These are phyloP conservation scores for Tachina grossa DNA, from an alignment of 2,888 invertebrate genomes.

Conservation along the genomic window DNA sequence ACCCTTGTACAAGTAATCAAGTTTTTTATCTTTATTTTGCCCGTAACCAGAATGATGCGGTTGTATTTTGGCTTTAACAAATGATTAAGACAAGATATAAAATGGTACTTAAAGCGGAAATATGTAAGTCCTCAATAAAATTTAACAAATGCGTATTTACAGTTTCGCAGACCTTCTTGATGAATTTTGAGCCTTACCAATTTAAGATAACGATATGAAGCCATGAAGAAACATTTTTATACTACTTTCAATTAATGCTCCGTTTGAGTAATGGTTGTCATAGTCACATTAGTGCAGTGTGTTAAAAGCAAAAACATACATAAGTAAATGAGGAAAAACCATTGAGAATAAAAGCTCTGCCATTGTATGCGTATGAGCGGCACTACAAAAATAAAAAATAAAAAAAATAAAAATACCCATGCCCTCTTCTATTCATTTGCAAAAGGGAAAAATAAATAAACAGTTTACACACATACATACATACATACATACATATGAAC, in stretches of 20 bases:
- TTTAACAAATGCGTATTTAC: neutral
- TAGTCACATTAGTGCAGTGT: neutral
- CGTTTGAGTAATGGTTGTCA: neutral
- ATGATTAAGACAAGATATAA: neutral
- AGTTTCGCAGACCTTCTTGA: neutral
- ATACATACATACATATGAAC: neutral
- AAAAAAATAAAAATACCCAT: neutral
- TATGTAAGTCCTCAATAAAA: neutral
- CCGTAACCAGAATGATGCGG: neutral
- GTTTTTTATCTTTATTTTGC: neutral
- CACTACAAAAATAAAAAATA: no score
- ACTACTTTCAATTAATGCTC: conserved; percentile 11
- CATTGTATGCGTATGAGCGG: neutral
- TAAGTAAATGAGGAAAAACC: neutral
- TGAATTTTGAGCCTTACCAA: neutral
- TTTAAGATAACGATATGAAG: conserved; percentile 9
- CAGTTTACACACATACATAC: neutral
- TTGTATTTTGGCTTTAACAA: neutral
- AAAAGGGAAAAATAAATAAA: neutral
- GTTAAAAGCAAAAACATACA: neutral
- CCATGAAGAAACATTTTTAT: neutral
- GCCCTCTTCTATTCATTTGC: neutral
- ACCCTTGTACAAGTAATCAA: neutral
- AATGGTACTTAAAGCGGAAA: neutral
- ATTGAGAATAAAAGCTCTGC: conserved; percentile 1